Base-by-base conservation (phyloP, 2,888 invertebrate genomes). In the Rhamphomyia laevipes region DNA sequence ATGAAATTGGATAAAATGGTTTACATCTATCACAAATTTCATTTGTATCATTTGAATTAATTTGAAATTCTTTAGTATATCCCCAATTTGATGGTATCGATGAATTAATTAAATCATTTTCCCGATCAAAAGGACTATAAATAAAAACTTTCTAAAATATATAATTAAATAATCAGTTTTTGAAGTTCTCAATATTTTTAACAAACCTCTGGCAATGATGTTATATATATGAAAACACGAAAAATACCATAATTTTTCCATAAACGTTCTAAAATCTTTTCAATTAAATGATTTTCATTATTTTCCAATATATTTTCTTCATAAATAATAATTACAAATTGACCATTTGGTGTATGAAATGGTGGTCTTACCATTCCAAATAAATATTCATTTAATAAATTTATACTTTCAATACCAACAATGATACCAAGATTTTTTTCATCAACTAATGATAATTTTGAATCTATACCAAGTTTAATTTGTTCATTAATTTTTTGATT, bases 1-100 rank as follows among this genome's bases (percentile, higher is more conserved):
- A 47, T 23, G 27, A 70, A 57, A 53, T 70, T 56, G 35, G 47
- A 18, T 40, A 40, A 18, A 4, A 18, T 18, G 40, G 13, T 40
- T 40, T 18, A 18, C 18, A 18, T 18, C 40, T 17, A 12, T 40
- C 18, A 18, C 40, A 40, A 18, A 40, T 40, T 27, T 27, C 23
- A 40, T 18, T 12, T 21, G 15, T 18, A 7, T 17, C 13, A 12
- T 11, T 13, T 9, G 40, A 18, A 7, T 9, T 9, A 17, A 40
- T 13, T 18, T 17, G 40, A 13, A 13, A 17, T 40, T 21, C 18
- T 13, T 18, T 40, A 12, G 18, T 18, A 10, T 9, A 3, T 11
- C 40, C 40, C 40, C 40, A 40, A 40, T 12, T 17, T 5, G 4
- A 18, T 12, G 17, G 17, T 13, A 17, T 3, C 9, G n/a, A 37